Evolutionary conservation across 2,888 invertebrate genomes (phyloP), one percentile per base, ranked within the genome.

Genomic region (Eupsilia transversa): DNA sequence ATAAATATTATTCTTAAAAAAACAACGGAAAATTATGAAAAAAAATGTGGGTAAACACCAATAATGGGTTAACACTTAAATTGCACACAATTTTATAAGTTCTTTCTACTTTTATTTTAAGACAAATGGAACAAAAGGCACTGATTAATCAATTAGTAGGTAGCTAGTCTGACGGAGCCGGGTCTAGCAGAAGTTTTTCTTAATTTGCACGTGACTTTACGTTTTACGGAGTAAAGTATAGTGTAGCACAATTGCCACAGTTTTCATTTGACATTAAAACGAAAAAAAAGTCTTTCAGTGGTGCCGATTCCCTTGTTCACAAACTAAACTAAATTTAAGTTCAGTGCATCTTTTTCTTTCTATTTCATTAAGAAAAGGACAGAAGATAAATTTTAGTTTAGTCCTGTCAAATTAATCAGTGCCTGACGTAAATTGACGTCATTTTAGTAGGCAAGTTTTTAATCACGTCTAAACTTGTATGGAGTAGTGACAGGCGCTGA

Each of bases 111-210:
- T 72, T 43, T 72, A 27, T 56, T 43, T 27, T 35, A 7, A 72
- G 27, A 70, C 27, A n/a, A 70, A 30, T 38, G 9, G 6, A 33
- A 64, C 38, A 74, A 54, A 74, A 73, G 43, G 23, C 43, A 46
- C 46, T 30, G 9, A 35, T 61, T 54, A 54, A 56, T 75, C 1
- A 61, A 20, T 54, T 17, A 27, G 33, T 43, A 72, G 43, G 4
- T 17, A 38, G 1, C 17, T 27, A 23, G 17, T 20, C 27, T 52
- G 27, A 35, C 9, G 12, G 27, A 54, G 5, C 20, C 0, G 6
- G 12, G 33, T 23, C 27, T 33, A 66, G 17, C 5, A 41, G 12
- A 33, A 38, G n/a, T 27, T 74, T 41, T 60, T 52, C 9, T 72
- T 71, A 17, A 64, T 41, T 65, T 1, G 17, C 23, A 10, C 38